These are phyloP conservation scores for Allacma fusca DNA, from an alignment of 2,888 invertebrate genomes.

Conservation along the genomic window DNA sequence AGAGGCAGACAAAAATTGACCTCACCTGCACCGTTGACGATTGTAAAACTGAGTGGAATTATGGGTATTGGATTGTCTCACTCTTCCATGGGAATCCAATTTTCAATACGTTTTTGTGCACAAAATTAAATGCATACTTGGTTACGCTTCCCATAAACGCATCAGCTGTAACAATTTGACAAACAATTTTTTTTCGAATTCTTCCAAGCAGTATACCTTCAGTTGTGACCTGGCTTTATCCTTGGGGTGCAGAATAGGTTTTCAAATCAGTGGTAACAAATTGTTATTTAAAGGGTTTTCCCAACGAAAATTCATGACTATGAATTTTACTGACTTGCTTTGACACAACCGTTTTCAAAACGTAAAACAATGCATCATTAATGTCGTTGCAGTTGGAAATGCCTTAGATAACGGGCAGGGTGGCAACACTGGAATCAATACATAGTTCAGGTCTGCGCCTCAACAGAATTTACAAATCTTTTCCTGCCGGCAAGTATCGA, in stretches of 20 bases:
- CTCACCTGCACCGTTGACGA: background rate
- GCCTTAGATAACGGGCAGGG: background rate
- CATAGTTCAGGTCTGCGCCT: background rate
- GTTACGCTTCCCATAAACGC: no score
- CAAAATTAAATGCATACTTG: slow-evolving; percentile 4
- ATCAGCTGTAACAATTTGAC: no score
- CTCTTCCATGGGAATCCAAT: background rate
- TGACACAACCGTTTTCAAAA: no score
- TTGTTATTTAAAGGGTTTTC: background rate
- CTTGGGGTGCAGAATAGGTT: background rate
- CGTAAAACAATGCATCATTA: no score
- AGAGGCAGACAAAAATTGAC: background rate
- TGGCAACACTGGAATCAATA: background rate
- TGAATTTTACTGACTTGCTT: no score
- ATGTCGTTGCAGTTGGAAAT: background rate
- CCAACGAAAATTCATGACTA: no score
- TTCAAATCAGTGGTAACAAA: background rate
- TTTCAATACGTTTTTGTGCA: background rate
- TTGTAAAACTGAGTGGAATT: background rate
- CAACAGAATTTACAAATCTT: background rate
- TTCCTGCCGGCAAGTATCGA: background rate
- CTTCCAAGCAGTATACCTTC: no score
- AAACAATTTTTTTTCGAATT: no score
- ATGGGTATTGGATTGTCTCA: background rate
- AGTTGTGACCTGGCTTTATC: background rate